Conservation (phyloP, 2,888 invertebrate genomes). For the Lithophane ornitopus region DNA sequence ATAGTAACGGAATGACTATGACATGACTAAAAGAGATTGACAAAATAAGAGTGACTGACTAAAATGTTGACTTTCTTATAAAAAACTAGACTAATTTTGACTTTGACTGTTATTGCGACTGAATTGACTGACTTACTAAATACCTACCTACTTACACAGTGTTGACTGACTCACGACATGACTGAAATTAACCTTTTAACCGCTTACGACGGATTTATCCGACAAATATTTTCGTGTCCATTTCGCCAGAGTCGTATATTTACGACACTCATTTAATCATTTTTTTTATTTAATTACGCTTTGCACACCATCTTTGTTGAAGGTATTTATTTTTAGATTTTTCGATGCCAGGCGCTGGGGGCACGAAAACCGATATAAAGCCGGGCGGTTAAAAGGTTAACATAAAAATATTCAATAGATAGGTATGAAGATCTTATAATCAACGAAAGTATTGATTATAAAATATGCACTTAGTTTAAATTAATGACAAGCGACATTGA, state of each 20-base stretch:
- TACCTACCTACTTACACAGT: not conserved
- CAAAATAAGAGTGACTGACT: constrained; percentile 1
- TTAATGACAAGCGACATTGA: not conserved
- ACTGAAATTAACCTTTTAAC: constrained; percentile 17
- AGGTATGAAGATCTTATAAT: not conserved
- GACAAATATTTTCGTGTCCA: too few species aligned
- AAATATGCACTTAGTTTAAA: not conserved
- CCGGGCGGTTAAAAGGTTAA: too few species aligned
- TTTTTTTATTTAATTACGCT: too few species aligned
- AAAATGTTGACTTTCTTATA: too few species aligned
- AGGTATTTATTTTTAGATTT: too few species aligned
- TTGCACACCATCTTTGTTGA: too few species aligned
- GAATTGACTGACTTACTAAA: not conserved
- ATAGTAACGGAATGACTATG: constrained; percentile 8
- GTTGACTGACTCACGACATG: not conserved
- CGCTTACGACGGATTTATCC: too few species aligned
- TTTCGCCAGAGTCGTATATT: too few species aligned
- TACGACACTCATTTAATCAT: too few species aligned
- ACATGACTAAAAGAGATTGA: not conserved
- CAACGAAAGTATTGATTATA: not conserved
- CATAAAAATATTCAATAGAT: not conserved
- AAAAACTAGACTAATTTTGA: too few species aligned
- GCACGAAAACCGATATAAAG: too few species aligned
- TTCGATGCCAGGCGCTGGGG: too few species aligned
- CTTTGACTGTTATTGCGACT: not conserved